These are phyloP conservation scores for Hipparchia sbordonii DNA, from an alignment of 2,888 invertebrate species.

Conservation along the genomic window DNA sequence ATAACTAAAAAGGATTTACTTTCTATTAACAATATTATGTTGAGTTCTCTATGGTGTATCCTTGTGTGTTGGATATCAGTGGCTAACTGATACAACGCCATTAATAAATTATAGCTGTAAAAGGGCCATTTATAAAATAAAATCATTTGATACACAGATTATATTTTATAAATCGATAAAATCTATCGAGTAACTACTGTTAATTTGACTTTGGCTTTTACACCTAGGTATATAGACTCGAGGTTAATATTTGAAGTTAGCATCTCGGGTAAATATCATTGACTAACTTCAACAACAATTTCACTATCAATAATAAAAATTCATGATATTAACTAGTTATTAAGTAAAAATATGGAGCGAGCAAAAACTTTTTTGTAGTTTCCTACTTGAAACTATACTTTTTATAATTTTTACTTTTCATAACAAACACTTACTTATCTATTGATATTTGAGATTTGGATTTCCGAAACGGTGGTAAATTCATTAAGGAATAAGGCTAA, in stretches of 20 bases:
- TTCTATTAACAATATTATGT: too few relatives aligned
- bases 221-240: neutral
- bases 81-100: neutral
- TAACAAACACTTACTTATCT: too few relatives aligned
- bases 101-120: constrained; percentile 23
- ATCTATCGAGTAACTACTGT: neutral
- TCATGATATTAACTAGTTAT: too few relatives aligned
- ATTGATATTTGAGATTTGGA: too few relatives aligned
- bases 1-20: too few relatives aligned
- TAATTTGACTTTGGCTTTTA: neutral
- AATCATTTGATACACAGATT: neutral
- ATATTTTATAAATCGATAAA: neutral
- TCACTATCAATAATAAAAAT: too few relatives aligned
- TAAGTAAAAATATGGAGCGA: too few relatives aligned
- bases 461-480: too few relatives aligned
- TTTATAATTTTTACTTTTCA: too few relatives aligned
- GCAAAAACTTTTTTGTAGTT: too few relatives aligned
- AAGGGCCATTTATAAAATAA: constrained; percentile 17
- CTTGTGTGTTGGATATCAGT: neutral
- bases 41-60: neutral
- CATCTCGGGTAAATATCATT: neutral
- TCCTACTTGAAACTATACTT: too few relatives aligned
- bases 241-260: neutral
- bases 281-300: neutral
- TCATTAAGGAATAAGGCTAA: too few relatives aligned